Percentiles rank a stretch among this genome's conserved stretches.
These are phyloP conservation scores for Encarsia formosa DNA, from an alignment of 2,888 invertebrate genomes.

Conservation along the genomic window DNA sequence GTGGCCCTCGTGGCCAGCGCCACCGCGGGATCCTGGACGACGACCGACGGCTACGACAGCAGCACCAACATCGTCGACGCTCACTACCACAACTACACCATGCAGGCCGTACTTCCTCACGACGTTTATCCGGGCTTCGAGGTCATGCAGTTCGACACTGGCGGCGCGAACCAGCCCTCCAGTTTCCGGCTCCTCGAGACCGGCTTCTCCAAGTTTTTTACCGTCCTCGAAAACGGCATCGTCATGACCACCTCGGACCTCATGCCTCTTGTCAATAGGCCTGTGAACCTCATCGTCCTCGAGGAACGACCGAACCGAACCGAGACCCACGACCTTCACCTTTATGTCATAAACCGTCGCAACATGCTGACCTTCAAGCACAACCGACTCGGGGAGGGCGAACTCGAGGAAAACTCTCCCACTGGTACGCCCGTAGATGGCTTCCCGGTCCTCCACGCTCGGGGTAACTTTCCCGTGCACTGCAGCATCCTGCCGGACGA, in stretches of 20 bases:
- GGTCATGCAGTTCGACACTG: constrained; percentile 71
- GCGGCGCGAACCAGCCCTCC: constrained; percentile 49
- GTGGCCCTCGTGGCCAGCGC: constrained; percentile 31
- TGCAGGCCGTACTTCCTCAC: constrained; percentile 69
- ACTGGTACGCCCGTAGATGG: constrained; percentile 68
- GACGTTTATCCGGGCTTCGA: constrained; percentile 87
- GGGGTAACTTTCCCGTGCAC: constrained; percentile 65
- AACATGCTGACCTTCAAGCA: constrained; percentile 76
- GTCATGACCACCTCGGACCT: constrained; percentile 89
- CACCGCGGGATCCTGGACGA: constrained; percentile 7
- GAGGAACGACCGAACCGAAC: constrained; percentile 79
- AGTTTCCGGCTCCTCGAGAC: constrained; percentile 70
- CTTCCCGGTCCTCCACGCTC: constrained; percentile 69
- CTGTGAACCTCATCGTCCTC: constrained; percentile 75
- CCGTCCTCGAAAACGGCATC: constrained; percentile 80
- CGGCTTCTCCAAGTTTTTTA: constrained; percentile 79
- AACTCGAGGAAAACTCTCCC: constrained; percentile 73
- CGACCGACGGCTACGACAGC: background rate
- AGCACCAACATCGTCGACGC: background rate
- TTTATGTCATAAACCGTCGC: constrained; percentile 77
- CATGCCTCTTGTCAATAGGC: constrained; percentile 73
- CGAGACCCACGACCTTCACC: constrained; percentile 72
- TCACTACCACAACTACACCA: constrained; percentile 34
- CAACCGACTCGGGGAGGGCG: constrained; percentile 62
- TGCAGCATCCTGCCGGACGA: constrained; percentile 75